Conservation (phyloP, 2,888 invertebrate genomes). For the Ornithoptera priamus region DNA sequence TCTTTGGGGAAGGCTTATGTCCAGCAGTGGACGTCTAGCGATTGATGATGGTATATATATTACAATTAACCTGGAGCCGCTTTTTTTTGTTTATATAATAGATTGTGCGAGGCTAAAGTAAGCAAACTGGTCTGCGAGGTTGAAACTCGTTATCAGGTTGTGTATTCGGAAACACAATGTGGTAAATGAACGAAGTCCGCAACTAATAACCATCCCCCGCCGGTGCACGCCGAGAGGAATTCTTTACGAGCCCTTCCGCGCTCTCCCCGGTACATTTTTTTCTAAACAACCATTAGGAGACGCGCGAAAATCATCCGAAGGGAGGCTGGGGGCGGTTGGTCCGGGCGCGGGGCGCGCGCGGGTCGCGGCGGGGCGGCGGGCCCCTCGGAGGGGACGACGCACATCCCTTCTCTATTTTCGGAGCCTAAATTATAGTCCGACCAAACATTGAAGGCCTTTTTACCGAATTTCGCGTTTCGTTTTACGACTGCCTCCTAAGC, state of each 20-base stretch:
- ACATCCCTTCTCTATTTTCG: slow-evolving; percentile 72
- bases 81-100: too few species aligned
- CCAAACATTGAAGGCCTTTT: slow-evolving; percentile 77
- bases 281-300: slow-evolving; percentile 61
- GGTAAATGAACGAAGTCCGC: slow-evolving; percentile 6
- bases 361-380: slow-evolving; percentile 20
- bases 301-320: slow-evolving; percentile 66
- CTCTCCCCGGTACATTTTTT: slow-evolving; percentile 50
- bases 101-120: too few species aligned
- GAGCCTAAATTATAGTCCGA: slow-evolving; percentile 74
- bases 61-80: too few species aligned
- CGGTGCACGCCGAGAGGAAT: slow-evolving; percentile 37
- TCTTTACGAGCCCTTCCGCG: slow-evolving; percentile 20
- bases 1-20: too few species aligned
- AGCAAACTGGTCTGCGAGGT: too few species aligned
- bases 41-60: too few species aligned
- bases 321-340: slow-evolving; percentile 52
- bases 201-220: slow-evolving; percentile 40
- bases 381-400: slow-evolving; percentile 36
- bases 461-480: slow-evolving; percentile 73
- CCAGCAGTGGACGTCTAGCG: too few species aligned
- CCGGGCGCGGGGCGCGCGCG: slow-evolving; percentile 19
- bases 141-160: too few species aligned
- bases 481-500: slow-evolving; percentile 73
- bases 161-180: too few species aligned